These are phyloP conservation scores for Goniozus legneri DNA, from an alignment of 1,140 invertebrate genomes.

Conservation along the genomic window DNA sequence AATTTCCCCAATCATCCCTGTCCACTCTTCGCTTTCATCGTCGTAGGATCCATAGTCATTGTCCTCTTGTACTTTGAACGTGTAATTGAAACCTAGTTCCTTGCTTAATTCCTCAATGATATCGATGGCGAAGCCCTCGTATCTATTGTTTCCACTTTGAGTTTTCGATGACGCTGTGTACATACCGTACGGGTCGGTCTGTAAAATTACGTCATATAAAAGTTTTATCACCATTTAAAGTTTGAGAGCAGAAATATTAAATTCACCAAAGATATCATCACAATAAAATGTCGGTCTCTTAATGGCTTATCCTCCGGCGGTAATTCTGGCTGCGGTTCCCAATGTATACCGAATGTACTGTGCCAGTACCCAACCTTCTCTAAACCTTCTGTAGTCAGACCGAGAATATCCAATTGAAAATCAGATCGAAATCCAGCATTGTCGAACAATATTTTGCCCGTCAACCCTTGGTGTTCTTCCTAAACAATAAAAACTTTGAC, in stretches of 20 bases:
- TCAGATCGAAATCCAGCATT: conserved; percentile 74
- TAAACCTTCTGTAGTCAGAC: conserved; percentile 65
- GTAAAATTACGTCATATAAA: not conserved
- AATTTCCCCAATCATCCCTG: conserved; percentile 81
- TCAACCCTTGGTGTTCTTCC: conserved; percentile 59
- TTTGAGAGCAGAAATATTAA: conserved; percentile 23
- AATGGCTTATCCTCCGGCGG: conserved; percentile 56
- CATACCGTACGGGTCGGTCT: conserved; percentile 84
- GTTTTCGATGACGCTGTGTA: conserved; percentile 64
- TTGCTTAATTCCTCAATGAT: conserved; percentile 69
- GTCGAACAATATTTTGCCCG: conserved; percentile 78
- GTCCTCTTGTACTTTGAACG: conserved; percentile 71
- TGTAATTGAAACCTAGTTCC: conserved; percentile 79
- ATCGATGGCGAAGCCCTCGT: conserved; percentile 76
- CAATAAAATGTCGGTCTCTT: conserved; percentile 75
- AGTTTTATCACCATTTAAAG: not conserved
- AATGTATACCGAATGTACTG: conserved; percentile 52
- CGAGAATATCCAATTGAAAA: conserved; percentile 74
- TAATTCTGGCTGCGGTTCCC: conserved; percentile 42
- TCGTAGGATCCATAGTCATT: conserved; percentile 70
- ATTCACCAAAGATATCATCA: conserved; percentile 77
- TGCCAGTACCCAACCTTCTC: conserved; percentile 72
- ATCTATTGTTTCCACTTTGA: conserved; percentile 73
- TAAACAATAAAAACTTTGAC: not conserved
- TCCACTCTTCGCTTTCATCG: conserved; percentile 68